phyloP scores from a whole-genome alignment of 2,113 vertebrate genomes.

The Platichthys stellatus region DNA sequence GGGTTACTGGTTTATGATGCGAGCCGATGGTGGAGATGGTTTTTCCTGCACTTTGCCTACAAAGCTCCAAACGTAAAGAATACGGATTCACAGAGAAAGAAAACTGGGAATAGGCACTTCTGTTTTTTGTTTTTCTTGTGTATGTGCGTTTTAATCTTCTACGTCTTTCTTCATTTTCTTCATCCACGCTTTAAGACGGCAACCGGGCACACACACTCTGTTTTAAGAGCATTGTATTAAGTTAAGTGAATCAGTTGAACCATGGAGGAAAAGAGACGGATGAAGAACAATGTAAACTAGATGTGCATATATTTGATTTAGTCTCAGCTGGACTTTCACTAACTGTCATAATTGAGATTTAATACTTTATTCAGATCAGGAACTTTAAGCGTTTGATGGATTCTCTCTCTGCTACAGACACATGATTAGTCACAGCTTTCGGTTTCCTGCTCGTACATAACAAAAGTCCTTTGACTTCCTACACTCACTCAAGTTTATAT shows the following conservation, averaged over 20 bases:
- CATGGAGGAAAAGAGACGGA: conserved; percentile 4
- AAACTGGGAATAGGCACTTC: conserved; percentile 79
- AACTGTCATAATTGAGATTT: background rate
- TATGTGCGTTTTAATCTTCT: conserved; percentile 27
- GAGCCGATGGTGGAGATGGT: conserved; percentile 27
- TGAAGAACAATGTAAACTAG: conserved; percentile 1
- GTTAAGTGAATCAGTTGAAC: conserved; percentile 17
- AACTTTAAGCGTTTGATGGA: background rate
- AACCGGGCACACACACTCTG: conserved; percentile 27
- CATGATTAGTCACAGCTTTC: background rate
- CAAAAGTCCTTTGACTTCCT: background rate
- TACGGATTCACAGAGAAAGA: conserved; percentile 53
- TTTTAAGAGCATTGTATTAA: conserved; percentile 38
- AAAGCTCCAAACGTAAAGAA: conserved; percentile 36
- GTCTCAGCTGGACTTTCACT: background rate
- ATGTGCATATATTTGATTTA: background rate
- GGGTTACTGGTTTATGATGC: conserved; percentile 42
- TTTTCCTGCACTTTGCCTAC: conserved; percentile 11
- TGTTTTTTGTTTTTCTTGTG: conserved; percentile 47
- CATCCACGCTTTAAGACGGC: conserved; percentile 14
- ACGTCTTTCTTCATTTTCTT: conserved; percentile 40
- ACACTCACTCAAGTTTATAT: background rate
- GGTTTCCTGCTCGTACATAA: background rate
- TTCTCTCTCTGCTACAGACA: conserved; percentile 5
- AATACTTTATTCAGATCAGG: background rate